Evolutionary conservation across 2,888 invertebrate species (phyloP).

Genomic region (Amblyjoppa proteus): DNA sequence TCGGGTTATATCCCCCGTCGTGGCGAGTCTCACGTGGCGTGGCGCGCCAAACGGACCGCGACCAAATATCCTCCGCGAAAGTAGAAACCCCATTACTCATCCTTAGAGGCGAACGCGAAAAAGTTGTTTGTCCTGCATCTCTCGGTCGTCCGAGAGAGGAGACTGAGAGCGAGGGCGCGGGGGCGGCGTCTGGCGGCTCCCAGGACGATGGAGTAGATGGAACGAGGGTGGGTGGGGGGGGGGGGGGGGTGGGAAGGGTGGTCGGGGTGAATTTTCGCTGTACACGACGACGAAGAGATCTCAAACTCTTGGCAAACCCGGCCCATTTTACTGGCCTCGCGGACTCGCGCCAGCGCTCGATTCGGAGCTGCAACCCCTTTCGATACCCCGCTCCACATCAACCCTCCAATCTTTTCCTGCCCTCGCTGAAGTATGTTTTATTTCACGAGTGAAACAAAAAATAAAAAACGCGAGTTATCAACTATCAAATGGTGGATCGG

Average conservation of each 20-base stretch:
- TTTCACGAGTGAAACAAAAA: conserved; percentile 26
- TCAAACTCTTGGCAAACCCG: conserved; percentile 81
- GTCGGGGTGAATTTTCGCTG: conserved; percentile 50
- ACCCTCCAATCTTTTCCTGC: conserved; percentile 43
- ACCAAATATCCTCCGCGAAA: conserved; percentile 80
- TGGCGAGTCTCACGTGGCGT: conserved; percentile 74
- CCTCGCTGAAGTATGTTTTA: conserved; percentile 22
- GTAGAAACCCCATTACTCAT: conserved; percentile 80
- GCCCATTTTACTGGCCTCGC: conserved; percentile 78
- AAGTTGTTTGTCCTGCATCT: conserved; percentile 83
- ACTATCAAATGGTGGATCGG: conserved; percentile 22
- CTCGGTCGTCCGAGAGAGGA: conserved; percentile 72
- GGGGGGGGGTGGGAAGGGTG: background rate
- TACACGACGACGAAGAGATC: conserved; percentile 73
- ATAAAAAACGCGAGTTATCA: conserved; percentile 20
- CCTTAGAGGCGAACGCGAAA: conserved; percentile 79
- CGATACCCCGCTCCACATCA: conserved; percentile 35
- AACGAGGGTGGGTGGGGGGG: conserved; percentile 24
- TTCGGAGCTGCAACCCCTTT: conserved; percentile 69
- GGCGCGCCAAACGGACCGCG: conserved; percentile 79
- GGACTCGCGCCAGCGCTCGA: conserved; percentile 75
- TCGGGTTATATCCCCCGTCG: conserved; percentile 70
- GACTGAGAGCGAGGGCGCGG: conserved; percentile 68
- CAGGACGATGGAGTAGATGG: conserved; percentile 58
- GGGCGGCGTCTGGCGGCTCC: conserved; percentile 68